phyloP scores from a whole-genome alignment of 2,797 vertebrate species.

The Amblyraja radiata region DNA sequence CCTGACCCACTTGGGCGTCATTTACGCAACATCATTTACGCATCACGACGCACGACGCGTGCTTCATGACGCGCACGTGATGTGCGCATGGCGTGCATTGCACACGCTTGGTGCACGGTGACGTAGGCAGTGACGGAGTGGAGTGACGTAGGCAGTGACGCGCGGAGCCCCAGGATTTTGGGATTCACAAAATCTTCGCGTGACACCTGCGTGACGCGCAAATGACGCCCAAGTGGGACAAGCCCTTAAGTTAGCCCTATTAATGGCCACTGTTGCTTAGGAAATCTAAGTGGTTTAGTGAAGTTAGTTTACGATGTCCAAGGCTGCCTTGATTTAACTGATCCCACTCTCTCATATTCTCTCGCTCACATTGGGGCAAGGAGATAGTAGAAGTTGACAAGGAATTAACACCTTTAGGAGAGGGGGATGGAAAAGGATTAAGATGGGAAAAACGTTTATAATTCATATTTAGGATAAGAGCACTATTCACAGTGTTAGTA shows the following conservation, averaged over 20 bases:
- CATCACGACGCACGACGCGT: too few species aligned
- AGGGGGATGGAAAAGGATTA: not conserved
- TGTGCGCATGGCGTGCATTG: too few species aligned
- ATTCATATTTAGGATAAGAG: not conserved
- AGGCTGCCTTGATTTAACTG: not conserved
- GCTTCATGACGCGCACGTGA: too few species aligned
- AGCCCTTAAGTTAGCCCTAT: not conserved
- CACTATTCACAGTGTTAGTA: not conserved
- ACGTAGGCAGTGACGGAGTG: too few species aligned
- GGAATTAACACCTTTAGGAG: not conserved
- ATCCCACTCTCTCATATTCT: not conserved
- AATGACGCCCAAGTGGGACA: too few species aligned
- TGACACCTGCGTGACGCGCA: too few species aligned
- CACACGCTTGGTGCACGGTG: too few species aligned
- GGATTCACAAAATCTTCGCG: too few species aligned
- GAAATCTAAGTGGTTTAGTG: not conserved
- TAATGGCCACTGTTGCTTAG: not conserved
- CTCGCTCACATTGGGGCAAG: not conserved
- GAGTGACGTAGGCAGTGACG: too few species aligned
- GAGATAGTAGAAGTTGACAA: not conserved
- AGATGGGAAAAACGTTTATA: not conserved
- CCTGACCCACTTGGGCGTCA: too few species aligned
- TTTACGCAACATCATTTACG: too few species aligned
- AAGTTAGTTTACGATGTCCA: not conserved
- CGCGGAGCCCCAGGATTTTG: too few species aligned